phyloP scores from a whole-genome alignment of 2,888 invertebrate genomes.

The Caradrina clavipalpis region DNA sequence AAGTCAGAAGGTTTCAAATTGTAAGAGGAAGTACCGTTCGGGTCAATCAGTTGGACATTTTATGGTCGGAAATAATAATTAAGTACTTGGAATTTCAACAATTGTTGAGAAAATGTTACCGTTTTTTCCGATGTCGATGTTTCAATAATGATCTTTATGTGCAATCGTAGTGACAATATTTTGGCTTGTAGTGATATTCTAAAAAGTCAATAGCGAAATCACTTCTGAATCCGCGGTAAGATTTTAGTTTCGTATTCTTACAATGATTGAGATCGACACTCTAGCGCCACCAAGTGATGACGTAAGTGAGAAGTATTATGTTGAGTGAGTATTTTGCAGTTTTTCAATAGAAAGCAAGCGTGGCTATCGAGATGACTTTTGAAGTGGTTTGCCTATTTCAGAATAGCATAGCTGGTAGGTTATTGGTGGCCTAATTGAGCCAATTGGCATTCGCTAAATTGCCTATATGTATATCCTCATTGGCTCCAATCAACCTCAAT shows the following conservation, averaged over 20 bases:
- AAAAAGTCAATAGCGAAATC: no score
- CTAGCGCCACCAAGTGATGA: no score
- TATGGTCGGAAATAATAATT: conserved; percentile 61
- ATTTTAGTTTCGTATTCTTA: no score
- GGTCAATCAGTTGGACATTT: conserved; percentile 61
- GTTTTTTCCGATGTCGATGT: conserved; percentile 25
- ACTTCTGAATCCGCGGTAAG: no score
- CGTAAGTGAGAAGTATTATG: no score
- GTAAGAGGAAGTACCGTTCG: conserved; percentile 30
- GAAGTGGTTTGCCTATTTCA: no score
- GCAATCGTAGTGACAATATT: conserved; percentile 42
- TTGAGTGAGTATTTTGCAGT: no score
- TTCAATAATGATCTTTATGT: conserved; percentile 18
- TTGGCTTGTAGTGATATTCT: no score
- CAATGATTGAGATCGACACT: no score
- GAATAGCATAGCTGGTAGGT: conserved; percentile 15
- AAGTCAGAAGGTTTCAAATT: conserved; percentile 47
- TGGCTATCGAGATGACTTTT: no score
- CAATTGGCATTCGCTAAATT: conserved; percentile 54
- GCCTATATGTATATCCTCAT: conserved; percentile 38
- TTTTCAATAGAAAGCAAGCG: no score
- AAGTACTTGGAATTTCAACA: conserved; percentile 52
- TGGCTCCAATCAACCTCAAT: conserved; percentile 48
- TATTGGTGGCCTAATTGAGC: conserved; percentile 44
- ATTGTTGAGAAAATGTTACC: conserved; percentile 31